Evolutionary conservation across 2,113 vertebrate genomes (phyloP), one percentile per base, ranked within the genome.

Genomic region (Syngnathus typhle): DNA sequence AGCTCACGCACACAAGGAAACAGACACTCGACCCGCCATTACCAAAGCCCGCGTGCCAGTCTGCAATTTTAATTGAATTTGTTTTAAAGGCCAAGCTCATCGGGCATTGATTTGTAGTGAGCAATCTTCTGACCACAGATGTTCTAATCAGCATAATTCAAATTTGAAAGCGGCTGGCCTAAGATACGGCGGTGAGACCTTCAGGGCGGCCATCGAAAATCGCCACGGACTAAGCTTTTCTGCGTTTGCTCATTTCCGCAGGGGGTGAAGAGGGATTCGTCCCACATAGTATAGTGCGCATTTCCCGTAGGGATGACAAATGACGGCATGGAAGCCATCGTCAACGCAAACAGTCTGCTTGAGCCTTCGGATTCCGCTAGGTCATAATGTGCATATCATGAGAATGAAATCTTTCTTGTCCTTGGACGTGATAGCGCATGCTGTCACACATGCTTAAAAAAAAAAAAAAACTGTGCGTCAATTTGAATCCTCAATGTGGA

Each of bases 121-220:
- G 60, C 60, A 62, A 62, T 23, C 60, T 43, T 21, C 41, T 44
- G 60, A 62, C 60, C 21, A 39, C 23, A n/a, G n/a, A 15, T 27
- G 60, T 44, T 62, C 41, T 62, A 15, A 62, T 62, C 60, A 62
- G 41, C 39, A 46, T 62, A 44, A 62, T 62, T 62, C 60, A 43
- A 62, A 62, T 44, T 62, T 44, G 60, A 15, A 62, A 12, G n/a
- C n/a, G 38, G 60, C 60, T 62, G 1, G 60, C 39, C 12, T 18
- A 41, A 62, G 41, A 62, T 62, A 62, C 13, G 60, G 7, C 13
- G 21, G 13, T 27, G 41, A 62, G 60, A 62, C 60, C 60, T 62
- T 62, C 38, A 15, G 60, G 60, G 39, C 60, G 36, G 13, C 60
- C n/a, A 6, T 44, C 39, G 60, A 62, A 58, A 62, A 62, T 62